Conservation (phyloP, 2,797 vertebrate species). For the Choloepus didactylus region DNA sequence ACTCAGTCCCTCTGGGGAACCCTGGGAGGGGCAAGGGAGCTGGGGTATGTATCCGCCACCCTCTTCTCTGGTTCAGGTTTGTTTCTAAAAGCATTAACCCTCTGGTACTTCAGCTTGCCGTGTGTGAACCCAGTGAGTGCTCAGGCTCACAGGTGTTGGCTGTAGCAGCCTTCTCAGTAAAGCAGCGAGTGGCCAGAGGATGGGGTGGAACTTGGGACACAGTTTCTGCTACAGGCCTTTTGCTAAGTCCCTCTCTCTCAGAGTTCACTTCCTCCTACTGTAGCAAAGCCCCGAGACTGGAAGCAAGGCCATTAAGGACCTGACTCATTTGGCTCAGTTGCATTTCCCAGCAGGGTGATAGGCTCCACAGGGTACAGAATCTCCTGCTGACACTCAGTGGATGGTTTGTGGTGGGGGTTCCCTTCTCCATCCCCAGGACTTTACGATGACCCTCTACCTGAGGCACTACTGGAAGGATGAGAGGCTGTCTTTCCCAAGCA, state of each 20-base stretch:
- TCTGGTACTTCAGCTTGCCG: neutral
- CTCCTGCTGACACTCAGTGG: too few species aligned
- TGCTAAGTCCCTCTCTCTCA: neutral
- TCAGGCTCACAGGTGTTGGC: neutral
- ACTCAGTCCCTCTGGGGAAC: neutral
- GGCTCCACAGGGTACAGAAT: neutral
- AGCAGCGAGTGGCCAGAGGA: neutral
- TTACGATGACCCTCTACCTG: constrained; percentile 98
- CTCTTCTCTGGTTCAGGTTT: neutral
- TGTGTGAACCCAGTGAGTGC: neutral
- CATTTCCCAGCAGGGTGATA: neutral
- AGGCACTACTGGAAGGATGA: constrained; percentile 99
- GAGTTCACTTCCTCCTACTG: neutral
- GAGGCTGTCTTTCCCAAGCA: constrained; percentile 96
- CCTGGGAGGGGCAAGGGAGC: neutral
- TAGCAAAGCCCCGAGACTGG: neutral
- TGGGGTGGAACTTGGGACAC: neutral
- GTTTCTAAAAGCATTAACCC: neutral
- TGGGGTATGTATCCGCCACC: neutral
- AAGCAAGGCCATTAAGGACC: neutral
- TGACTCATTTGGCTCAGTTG: neutral
- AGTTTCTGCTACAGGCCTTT: neutral
- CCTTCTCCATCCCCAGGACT: constrained; percentile 90
- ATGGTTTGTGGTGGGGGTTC: neutral
- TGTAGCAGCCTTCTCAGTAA: neutral